Evolutionary conservation across 1,140 invertebrate species (phyloP).

Genomic region (Aphelinus certus): DNA sequence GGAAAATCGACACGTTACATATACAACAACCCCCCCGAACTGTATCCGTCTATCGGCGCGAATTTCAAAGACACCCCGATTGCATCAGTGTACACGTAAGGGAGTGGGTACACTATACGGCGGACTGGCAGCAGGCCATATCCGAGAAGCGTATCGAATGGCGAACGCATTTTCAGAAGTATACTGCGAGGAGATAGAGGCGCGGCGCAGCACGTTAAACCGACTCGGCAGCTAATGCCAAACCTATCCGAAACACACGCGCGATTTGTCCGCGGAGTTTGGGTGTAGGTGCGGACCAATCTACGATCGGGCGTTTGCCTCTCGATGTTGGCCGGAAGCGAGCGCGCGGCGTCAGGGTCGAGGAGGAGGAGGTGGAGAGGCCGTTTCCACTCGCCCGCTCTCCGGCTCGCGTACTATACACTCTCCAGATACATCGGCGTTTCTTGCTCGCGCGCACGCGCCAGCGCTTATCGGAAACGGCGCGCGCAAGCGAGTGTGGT

Average conservation of each 20-base stretch:
- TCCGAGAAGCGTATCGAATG: slow-evolving; percentile 63
- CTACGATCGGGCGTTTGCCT: slow-evolving; percentile 19
- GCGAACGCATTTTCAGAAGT: slow-evolving; percentile 58
- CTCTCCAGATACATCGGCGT: slow-evolving; percentile 36
- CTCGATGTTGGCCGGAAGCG: slow-evolving; percentile 15
- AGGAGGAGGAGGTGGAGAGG: background rate
- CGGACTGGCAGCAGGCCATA: slow-evolving; percentile 47
- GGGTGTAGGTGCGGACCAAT: background rate
- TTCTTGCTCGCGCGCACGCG: slow-evolving; percentile 53
- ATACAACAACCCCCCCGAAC: no score
- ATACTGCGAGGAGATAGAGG: slow-evolving; percentile 55
- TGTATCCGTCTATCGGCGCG: no score
- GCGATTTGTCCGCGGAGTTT: no score
- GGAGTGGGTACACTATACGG: no score
- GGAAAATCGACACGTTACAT: no score
- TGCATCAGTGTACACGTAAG: no score
- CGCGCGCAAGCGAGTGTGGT: slow-evolving; percentile 51
- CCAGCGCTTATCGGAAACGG: slow-evolving; percentile 61
- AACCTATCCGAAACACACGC: slow-evolving; percentile 44
- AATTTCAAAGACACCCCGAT: no score
- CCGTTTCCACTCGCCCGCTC: background rate
- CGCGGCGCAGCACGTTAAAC: slow-evolving; percentile 41
- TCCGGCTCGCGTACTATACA: no score
- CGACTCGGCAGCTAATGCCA: slow-evolving; percentile 35
- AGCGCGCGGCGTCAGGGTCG: background rate